phyloP scores from a whole-genome alignment of 2,888 invertebrate species.

The Caenorhabditis sp. region DNA sequence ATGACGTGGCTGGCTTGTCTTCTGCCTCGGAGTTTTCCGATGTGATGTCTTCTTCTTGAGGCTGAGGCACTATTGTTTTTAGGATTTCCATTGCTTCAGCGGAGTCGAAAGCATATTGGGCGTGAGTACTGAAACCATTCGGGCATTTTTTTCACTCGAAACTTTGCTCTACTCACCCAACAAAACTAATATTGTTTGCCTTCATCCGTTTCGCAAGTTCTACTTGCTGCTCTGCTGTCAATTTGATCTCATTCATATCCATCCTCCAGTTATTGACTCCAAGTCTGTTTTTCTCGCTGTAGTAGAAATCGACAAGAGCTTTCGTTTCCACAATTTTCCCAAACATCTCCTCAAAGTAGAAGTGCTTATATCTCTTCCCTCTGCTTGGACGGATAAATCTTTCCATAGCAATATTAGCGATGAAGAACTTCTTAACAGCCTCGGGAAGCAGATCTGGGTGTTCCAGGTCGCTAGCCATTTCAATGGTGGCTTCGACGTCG shows the following conservation, averaged over 20 bases:
- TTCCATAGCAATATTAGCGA: neutral
- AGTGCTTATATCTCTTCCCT: neutral
- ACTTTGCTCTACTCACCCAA: neutral
- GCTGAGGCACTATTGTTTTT: too few relatives aligned
- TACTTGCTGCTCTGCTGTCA: neutral
- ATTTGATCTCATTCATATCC: neutral
- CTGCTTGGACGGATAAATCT: neutral
- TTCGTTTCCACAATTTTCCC: neutral
- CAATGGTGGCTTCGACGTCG: neutral
- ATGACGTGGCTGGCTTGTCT: neutral
- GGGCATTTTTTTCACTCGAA: too few relatives aligned
- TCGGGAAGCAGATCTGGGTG: neutral
- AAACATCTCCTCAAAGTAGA: neutral
- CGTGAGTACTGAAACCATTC: too few relatives aligned
- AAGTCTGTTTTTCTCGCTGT: neutral
- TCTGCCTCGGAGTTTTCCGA: neutral
- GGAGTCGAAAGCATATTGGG: too few relatives aligned
- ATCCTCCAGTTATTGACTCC: neutral
- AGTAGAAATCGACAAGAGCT: neutral
- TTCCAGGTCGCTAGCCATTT: neutral
- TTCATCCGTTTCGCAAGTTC: neutral
- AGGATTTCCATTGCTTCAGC: too few relatives aligned
- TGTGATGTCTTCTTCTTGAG: too few relatives aligned
- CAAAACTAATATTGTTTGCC: neutral
- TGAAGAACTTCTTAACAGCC: neutral